A percentile compares a stretch with the other conserved stretches of the same genome.
phyloP scores from a whole-genome alignment of 2,113 vertebrate species.

The Oreochromis tanganicae region DNA sequence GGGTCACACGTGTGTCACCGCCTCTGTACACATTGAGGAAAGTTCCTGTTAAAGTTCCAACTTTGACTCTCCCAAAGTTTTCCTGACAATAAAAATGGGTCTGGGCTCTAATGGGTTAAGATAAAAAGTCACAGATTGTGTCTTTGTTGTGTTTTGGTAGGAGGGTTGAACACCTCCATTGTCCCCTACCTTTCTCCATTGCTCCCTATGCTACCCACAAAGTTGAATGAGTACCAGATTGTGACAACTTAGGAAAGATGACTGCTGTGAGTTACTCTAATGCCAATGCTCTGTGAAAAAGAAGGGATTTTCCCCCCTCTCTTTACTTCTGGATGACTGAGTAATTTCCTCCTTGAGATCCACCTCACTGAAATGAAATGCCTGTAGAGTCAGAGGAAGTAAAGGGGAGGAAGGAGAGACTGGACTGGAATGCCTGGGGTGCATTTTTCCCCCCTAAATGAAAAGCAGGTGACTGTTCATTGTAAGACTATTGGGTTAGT shows the following conservation, averaged over 20 bases:
- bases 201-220: not conserved
- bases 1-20: too few relatives aligned
- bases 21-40: too few relatives aligned
- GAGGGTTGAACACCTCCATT: not conserved
- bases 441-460: slow-evolving; percentile 65
- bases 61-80: too few relatives aligned
- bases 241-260: not conserved
- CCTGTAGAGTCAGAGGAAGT: slow-evolving; percentile 26
- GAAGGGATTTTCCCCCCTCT: slow-evolving; percentile 3
- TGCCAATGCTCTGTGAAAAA: slow-evolving; percentile 27
- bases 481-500: slow-evolving; percentile 39
- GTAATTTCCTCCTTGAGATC: slow-evolving; percentile 69
- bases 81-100: too few relatives aligned
- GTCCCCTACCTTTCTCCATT: not conserved
- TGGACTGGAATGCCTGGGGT: slow-evolving; percentile 67
- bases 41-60: too few relatives aligned
- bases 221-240: not conserved
- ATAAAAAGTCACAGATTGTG: not conserved
- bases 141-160: not conserved
- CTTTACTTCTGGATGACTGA: slow-evolving; percentile 62
- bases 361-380: slow-evolving; percentile 61
- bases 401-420: not conserved
- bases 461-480: slow-evolving; percentile 76
- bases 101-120: too few relatives aligned
- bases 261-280: not conserved